These are phyloP conservation scores for Psylliodes chrysocephalus DNA, from an alignment of 2,888 invertebrate species.

Conservation along the genomic window DNA sequence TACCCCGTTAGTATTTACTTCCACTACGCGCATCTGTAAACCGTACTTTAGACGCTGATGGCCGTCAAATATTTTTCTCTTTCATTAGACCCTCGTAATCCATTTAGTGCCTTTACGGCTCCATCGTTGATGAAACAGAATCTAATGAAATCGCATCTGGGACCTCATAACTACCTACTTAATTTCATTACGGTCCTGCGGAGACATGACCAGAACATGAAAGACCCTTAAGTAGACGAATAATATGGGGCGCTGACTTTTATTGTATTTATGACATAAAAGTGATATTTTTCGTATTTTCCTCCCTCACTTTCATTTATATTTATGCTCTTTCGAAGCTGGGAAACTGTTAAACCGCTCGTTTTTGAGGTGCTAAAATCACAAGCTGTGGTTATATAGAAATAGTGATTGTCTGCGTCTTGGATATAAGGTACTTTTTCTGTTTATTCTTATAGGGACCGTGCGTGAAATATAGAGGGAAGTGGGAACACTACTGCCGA, in stretches of 20 bases:
- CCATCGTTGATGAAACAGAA: conserved; percentile 21
- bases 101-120: conserved; percentile 16
- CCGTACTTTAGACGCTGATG: not conserved
- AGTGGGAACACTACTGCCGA: too few species aligned
- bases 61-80: conserved; percentile 4
- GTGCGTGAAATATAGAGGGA: too few species aligned
- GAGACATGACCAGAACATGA: conserved; percentile 46
- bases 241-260: conserved; percentile 26
- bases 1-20: too few species aligned
- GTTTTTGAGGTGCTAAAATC: conserved; percentile 3
- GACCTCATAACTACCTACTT: conserved; percentile 37
- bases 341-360: not conserved
- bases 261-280: conserved; percentile 22
- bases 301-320: conserved; percentile 3
- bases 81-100: conserved; percentile 21
- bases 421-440: too few species aligned
- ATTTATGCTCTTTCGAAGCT: conserved; percentile 7
- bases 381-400: conserved; percentile 1
- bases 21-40: too few species aligned
- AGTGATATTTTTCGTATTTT: conserved; percentile 29
- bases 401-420: not conserved
- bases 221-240: conserved; percentile 45
- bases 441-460: too few species aligned
- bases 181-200: conserved; percentile 37
- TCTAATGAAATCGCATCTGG: conserved; percentile 37